These are phyloP conservation scores for Eurois occulta DNA, from an alignment of 2,888 invertebrate species.

Conservation along the genomic window DNA sequence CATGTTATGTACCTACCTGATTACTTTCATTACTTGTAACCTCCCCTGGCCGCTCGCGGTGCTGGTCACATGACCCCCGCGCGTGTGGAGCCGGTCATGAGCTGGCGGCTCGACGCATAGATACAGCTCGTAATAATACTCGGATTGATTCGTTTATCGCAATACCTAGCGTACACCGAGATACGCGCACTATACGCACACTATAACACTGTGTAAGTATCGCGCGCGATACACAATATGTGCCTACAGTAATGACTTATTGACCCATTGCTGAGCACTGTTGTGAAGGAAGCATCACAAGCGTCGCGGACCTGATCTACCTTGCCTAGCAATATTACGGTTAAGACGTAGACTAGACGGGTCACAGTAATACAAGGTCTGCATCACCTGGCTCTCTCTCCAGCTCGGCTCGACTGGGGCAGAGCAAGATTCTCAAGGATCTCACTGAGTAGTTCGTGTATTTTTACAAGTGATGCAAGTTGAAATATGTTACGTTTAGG, in stretches of 20 bases:
- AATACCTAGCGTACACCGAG: slow-evolving; percentile 1
- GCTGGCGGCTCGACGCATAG: not conserved
- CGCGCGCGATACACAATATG: not conserved
- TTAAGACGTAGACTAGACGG: not conserved
- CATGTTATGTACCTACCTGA: slow-evolving; percentile 27
- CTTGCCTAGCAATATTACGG: not conserved
- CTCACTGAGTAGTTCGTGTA: not conserved
- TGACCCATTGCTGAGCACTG: not conserved
- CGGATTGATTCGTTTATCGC: not conserved
- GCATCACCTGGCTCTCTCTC: not conserved
- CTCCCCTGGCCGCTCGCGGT: not conserved
- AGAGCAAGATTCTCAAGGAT: not conserved
- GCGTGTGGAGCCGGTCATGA: not conserved
- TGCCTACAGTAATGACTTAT: not conserved
- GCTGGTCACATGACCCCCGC: not conserved
- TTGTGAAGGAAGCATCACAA: not conserved
- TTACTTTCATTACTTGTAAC: slow-evolving; percentile 18
- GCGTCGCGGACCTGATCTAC: too few species aligned
- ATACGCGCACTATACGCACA: not conserved
- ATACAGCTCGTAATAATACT: not conserved
- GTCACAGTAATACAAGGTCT: not conserved
- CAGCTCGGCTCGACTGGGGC: not conserved
- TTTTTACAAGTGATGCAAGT: not conserved
- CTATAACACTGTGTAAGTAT: not conserved
- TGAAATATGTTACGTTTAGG: not conserved